Evolutionary conservation across 1,140 invertebrate species (phyloP), one percentile per base, ranked within the genome.

Genomic region (Zaprionus nigranus): DNA sequence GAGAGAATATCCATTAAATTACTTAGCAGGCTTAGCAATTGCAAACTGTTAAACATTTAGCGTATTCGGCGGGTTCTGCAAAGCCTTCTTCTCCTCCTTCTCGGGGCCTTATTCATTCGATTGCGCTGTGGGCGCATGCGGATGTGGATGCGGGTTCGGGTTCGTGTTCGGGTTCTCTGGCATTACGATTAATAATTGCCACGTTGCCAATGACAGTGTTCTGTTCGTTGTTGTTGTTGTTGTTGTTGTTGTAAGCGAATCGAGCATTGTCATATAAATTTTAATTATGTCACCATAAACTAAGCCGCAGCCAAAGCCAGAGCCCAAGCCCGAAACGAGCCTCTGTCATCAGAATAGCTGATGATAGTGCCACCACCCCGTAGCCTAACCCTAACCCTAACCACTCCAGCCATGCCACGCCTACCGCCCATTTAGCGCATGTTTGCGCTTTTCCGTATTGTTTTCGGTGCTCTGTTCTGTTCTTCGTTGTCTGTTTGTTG

Each of bases 221-320:
- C 20, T 49, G 22, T 9, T 49, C 20, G 43, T 46, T 49, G 17
- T 22, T 49, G 15, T 40, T 40, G 46, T 12, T 20, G 58, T 12
- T 74, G 11, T 12, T 15, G 58, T 12, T 74, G n/a, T 43, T 22
- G 26, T 38, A 11, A 49, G 34, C 49, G 60, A 24, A 68, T 71
- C 78, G 72, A 53, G 57, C 62, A 70, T 38, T 75, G 78, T 76
- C 79, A 57, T 74, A 86, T 86, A 86, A 86, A 86, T 86, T 86
- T 82, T 79, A 86, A 86, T 82, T 86, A 86, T 86, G 82, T 86
- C 82, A 79, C 82, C 82, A 87, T 79, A 86, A 87, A 82, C 75
- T 56, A 86, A 82, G 82, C 64, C 54, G 58, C 65, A 85, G 64
- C 63, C 65, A 49, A 63, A 74, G 51, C 24, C 24, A 26, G 24